Percentiles rank a stretch among this genome's conserved stretches.
Evolutionary conservation across 2,113 vertebrate genomes (phyloP).

Genomic region (Clinocottus analis): DNA sequence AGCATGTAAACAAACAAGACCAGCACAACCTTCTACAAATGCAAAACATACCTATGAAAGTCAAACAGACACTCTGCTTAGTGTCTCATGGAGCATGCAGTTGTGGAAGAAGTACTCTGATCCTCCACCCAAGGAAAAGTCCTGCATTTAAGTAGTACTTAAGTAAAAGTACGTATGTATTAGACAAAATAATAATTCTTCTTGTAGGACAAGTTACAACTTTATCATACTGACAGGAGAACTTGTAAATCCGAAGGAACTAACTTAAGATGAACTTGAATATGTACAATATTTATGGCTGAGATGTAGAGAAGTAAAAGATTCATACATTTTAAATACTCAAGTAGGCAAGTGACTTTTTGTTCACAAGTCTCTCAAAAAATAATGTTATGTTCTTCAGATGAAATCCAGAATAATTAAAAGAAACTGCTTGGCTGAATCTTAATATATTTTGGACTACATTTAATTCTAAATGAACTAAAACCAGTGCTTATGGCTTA

Average conservation of each 20-base stretch:
- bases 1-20: slow-evolving; percentile 9
- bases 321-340: background rate
- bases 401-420: background rate
- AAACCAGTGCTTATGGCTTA: background rate
- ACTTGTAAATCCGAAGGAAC: background rate
- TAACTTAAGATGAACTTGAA: background rate
- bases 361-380: background rate
- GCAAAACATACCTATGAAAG: slow-evolving; percentile 6
- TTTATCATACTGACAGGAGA: background rate
- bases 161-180: background rate
- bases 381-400: background rate
- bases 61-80: background rate
- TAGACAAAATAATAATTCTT: background rate
- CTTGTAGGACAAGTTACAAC: background rate
- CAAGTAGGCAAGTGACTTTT: background rate
- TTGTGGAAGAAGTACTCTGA: background rate
- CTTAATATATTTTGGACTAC: background rate
- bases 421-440: background rate
- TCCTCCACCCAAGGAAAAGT: background rate
- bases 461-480: background rate
- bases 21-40: slow-evolving; percentile 8
- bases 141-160: background rate
- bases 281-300: background rate
- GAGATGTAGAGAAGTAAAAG: background rate
- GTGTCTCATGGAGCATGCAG: background rate